Evolutionary conservation across 1,140 invertebrate genomes (phyloP), one percentile per base, ranked within the genome.

Genomic region (Drosophila gunungcola): DNA sequence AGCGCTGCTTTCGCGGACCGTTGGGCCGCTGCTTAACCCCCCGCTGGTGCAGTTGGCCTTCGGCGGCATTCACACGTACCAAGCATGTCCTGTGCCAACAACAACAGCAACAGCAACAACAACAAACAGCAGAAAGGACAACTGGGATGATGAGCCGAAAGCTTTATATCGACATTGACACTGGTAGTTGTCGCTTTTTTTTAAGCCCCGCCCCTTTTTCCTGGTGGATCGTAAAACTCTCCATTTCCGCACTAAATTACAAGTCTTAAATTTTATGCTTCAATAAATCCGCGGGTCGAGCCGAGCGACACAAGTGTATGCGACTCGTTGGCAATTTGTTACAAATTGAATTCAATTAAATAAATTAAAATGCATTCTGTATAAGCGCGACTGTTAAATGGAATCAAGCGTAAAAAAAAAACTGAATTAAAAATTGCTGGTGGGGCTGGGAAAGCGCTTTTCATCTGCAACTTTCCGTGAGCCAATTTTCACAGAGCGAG

Each of bases 321-420:
- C 16, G 42, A 63, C 69, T 56, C 78, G 58, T 61, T 77, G 53
- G 79, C 83, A 79, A 88, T 88, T 82, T 67, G 75, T 69, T 51
- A 68, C 72, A 89, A 88, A 89, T 88, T 83, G 67, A 89, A 84
- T 88, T 88, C 76, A 88, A 89, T 88, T 83, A 88, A 89, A 84
- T 88, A 77, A 84, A 84, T 89, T 89, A 89, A 89, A 88, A 63
- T 88, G 84, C 84, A 89, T 86, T 86, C 77, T 79, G 64, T 65
- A 83, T 88, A 88, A 86, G 67, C 65, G 70, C 49, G 49, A 62
- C 64, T 52, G 72, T 78, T 72, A 49, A 63, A 65, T 56, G 54
- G 67, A 67, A 67, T 68, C 61, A 53, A 52, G 61, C 32, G 39
- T 38, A 79, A 53, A 73, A 73, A 88, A 51, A 69, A 73, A 72